Evolutionary conservation across 2,888 invertebrate genomes (phyloP), one percentile per base, ranked within the genome.

Genomic region (Morpho helenor): DNA sequence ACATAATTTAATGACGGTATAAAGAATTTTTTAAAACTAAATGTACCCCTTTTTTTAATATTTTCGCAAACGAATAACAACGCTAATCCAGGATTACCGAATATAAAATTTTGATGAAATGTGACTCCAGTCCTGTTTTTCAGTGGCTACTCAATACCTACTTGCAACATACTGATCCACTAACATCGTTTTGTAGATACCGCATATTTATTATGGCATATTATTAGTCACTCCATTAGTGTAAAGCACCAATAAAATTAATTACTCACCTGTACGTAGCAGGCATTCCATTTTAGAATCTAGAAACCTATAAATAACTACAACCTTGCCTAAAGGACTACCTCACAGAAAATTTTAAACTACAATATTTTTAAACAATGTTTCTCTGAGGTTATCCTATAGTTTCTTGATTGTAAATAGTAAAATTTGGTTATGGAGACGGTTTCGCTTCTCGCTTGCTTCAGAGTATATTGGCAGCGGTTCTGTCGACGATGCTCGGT

Each of bases 401-500:
- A 63, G 60, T 71, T 72, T 73, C 31, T 31, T 31, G 68, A 76
- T 76, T 87, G 87, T 89, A 89, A 75, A 88, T 90, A 90, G 87
- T 85, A 86, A 87, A 82, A 75, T 81, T 80, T 81, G 90, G 89
- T 89, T 87, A 89, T 76, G 90, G 90, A 89, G 77, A 86, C 75
- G 88, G 90, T 84, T 76, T 88, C 77, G 90, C 90, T 91, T 91
- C 87, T 92, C 86, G 91, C 91, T 91, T 92, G 89, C 91, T 91
- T 93, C 95, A 97, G 97, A 95, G 96, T 91, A 94, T 97, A 92
- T 95, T 97, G 94, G 95, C 96, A 86, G 96, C 96, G 91, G 95
- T 97, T 89, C 94, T 97, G 92, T 95, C 96, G 86, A 94, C 96
- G 90, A 93, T 97, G 92, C 94, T 97, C 92, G 97, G 97, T 92